Conservation (phyloP, 2,113 vertebrate species). For the Cygnus atratus region DNA sequence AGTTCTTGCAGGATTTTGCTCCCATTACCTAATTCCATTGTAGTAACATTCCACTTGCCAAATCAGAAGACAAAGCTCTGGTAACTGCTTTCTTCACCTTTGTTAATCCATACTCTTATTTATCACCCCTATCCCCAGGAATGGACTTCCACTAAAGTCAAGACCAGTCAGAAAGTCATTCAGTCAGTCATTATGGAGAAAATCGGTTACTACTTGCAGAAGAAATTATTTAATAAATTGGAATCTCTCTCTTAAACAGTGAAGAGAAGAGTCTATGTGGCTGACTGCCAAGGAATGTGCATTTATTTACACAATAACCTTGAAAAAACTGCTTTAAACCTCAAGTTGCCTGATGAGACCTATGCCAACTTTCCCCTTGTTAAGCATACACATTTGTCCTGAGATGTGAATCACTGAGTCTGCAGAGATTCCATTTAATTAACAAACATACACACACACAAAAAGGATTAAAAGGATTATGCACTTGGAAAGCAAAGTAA, state of each 20-base stretch:
- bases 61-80: background rate
- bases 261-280: background rate
- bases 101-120: background rate
- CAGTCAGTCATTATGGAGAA: background rate
- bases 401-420: conserved; percentile 24
- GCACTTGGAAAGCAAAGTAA: conserved; percentile 1
- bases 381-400: background rate
- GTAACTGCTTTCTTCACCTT: background rate
- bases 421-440: conserved; percentile 61
- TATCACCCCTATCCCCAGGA: background rate
- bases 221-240: background rate
- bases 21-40: background rate
- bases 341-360: background rate
- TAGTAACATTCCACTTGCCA: background rate
- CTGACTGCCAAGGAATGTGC: conserved; percentile 8
- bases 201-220: background rate
- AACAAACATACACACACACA: background rate
- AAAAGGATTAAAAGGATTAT: conserved; percentile 22
- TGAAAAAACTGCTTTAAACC: conserved; percentile 32
- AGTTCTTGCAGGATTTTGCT: background rate
- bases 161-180: background rate
- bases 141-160: background rate
- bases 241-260: background rate
- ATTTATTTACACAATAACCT: conserved; percentile 56
- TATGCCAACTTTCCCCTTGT: background rate